phyloP scores from a whole-genome alignment of 1,140 invertebrate genomes.

The Leptinotarsa texana region DNA sequence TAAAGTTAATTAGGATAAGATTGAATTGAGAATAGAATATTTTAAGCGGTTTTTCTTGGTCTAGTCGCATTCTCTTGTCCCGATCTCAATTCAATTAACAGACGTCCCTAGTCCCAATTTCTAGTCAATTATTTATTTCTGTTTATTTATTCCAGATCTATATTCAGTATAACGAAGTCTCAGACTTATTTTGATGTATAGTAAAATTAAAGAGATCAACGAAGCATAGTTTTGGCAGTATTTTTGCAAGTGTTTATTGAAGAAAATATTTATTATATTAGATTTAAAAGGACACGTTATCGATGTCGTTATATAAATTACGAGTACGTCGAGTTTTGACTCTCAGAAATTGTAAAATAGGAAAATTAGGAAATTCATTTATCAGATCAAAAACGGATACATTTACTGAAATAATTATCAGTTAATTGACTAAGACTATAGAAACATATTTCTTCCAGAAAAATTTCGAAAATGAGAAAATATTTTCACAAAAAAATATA shows the following conservation, averaged over 20 bases:
- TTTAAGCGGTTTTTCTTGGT: slow-evolving; percentile 26
- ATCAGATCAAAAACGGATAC: not conserved
- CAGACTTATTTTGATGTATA: slow-evolving; percentile 24
- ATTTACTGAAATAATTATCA: not conserved
- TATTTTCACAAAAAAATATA: too few species aligned
- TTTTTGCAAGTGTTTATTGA: slow-evolving; percentile 53
- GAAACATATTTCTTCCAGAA: too few species aligned
- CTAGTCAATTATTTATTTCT: slow-evolving; percentile 51
- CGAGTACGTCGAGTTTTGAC: not conserved
- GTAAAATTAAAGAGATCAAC: slow-evolving; percentile 35
- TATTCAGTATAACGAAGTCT: slow-evolving; percentile 22
- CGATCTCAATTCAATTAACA: slow-evolving; percentile 1
- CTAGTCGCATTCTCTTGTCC: slow-evolving; percentile 38
- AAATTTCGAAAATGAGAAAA: too few species aligned
- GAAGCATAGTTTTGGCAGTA: slow-evolving; percentile 54
- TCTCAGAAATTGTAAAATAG: not conserved
- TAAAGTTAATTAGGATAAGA: slow-evolving; percentile 29
- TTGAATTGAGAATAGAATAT: slow-evolving; percentile 6
- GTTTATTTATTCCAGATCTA: slow-evolving; percentile 32
- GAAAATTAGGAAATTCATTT: too few species aligned
- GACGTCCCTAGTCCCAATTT: slow-evolving; percentile 49
- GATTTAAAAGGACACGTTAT: slow-evolving; percentile 25
- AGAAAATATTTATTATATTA: slow-evolving; percentile 38
- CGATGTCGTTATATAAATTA: not conserved
- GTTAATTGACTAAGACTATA: not conserved